A percentile compares a stretch with the other conserved stretches of the same genome.
These are phyloP conservation scores for Dolomedes plantarius DNA, from an alignment of 2,888 invertebrate genomes.

Conservation along the genomic window DNA sequence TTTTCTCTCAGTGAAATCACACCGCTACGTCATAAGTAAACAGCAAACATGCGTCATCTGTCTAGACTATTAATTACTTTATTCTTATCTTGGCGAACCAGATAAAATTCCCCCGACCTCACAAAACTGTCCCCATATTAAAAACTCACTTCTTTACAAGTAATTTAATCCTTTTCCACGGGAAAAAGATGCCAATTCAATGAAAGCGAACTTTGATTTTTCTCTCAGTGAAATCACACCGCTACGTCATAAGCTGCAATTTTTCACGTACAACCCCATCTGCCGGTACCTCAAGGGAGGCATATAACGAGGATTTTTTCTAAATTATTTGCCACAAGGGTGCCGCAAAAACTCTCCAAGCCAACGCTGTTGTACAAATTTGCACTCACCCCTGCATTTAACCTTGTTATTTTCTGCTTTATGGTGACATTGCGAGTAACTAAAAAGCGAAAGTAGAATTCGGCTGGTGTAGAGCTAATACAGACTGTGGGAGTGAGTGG, in stretches of 20 bases:
- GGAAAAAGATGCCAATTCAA: too few relatives aligned
- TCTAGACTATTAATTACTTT: too few relatives aligned
- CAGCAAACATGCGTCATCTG: too few relatives aligned
- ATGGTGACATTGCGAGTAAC: not conserved
- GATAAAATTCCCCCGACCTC: too few relatives aligned
- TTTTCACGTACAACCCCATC: not conserved
- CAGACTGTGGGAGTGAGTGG: too few relatives aligned
- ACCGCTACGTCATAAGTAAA: not conserved
- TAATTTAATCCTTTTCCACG: too few relatives aligned
- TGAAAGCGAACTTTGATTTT: too few relatives aligned
- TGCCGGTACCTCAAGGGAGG: not conserved
- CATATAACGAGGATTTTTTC: not conserved
- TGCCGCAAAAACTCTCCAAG: slow-evolving; percentile 1
- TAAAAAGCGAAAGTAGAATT: not conserved
- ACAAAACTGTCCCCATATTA: too few relatives aligned
- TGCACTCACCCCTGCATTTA: slow-evolving; percentile 34
- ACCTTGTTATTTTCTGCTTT: slow-evolving; percentile 48
- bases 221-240: not conserved
- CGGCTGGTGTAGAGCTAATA: too few relatives aligned
- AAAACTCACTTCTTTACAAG: too few relatives aligned
- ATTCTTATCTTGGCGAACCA: too few relatives aligned
- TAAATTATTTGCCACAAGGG: slow-evolving; percentile 10
- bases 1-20: not conserved
- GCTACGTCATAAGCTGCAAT: not conserved
- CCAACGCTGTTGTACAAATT: not conserved